Conservation (phyloP, 1,140 invertebrate genomes). For the Sitophilus oryzae region DNA sequence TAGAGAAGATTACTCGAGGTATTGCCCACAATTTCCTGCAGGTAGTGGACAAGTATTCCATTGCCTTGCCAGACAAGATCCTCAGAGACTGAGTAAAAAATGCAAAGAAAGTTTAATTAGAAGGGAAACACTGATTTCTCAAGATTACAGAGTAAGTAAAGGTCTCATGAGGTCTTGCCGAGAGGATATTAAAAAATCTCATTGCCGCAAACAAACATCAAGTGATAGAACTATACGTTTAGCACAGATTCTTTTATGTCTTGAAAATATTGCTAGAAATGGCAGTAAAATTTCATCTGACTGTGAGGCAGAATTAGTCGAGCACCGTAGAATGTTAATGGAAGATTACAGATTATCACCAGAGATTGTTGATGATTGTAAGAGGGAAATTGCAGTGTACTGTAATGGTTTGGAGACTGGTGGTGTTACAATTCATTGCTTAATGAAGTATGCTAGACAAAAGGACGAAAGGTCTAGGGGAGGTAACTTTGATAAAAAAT, state of each 20-base stretch:
- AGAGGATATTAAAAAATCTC: conserved; percentile 81
- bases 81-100: conserved; percentile 62
- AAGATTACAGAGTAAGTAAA: conserved; percentile 87
- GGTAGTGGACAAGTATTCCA: conserved; percentile 82
- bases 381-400: conserved; percentile 73
- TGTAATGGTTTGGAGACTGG: conserved; percentile 64
- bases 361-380: conserved; percentile 84
- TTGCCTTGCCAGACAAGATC: conserved; percentile 84
- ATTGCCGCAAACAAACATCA: conserved; percentile 66
- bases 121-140: conserved; percentile 80
- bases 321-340: conserved; percentile 85
- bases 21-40: conserved; percentile 56
- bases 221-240: conserved; percentile 79
- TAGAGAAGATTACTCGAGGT: conserved; percentile 70
- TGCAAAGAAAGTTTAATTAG: conserved; percentile 81
- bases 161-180: conserved; percentile 83
- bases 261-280: conserved; percentile 80
- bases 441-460: conserved; percentile 82
- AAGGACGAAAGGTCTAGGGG: conserved; percentile 53
- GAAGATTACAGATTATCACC: conserved; percentile 89
- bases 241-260: conserved; percentile 86
- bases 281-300: conserved; percentile 64
- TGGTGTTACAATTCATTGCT: conserved; percentile 89
- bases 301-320: conserved; percentile 82
- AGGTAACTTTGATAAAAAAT: conserved; percentile 61